Base-by-base conservation (phyloP, 64 coral and sea anemone genomes). In the Montipora efflorescens region DNA sequence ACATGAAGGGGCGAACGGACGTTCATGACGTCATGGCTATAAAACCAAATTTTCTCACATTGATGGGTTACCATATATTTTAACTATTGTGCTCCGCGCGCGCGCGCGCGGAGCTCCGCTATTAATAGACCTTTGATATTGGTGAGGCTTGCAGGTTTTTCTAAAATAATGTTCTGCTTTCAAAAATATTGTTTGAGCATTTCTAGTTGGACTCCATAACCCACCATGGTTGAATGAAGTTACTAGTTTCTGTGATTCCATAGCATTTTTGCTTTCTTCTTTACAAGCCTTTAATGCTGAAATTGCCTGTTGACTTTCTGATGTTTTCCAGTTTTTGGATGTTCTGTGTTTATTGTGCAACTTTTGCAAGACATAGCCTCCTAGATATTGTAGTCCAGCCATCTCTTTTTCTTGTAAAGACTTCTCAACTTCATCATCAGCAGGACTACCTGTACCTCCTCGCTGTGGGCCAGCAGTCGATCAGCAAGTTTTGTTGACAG, bases 281-380 rank as follows among this genome's bases (percentile, higher is more conserved):
- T 78, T 78, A 48, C 76, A 78, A 78, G 76, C 76, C 3, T 11
- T 78, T 10, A 78, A 78, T n/a, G 23, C 3, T 78, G 25, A 78
- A 13, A 78, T 78, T 23, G 76, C 76, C 76, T 78, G 76, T 43
- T 78, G 76, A 78, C 76, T 78, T 78, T 78, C 76, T 4, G 76
- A 78, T 78, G 76, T n/a, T 48, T 78, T 78, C 0, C 76, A 78
- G 22, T 78, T 78, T 78, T 43, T 78, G 3, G 76, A 57, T 0
- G 53, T 57, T 57, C 53, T 57, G 53, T 57, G 53, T 57, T 57
- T 57, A 8, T 57, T 57, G 53, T 57, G 53, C 53, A 57, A 57
- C 7, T 57, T 57, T 57, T 57, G 53, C 10, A 57, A 57, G 7
- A 57, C 53, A 57, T 57, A 57, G 53, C 53, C 53, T 57, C 53